phyloP scores from a whole-genome alignment of 2,113 vertebrate genomes.

The Pica pica region DNA sequence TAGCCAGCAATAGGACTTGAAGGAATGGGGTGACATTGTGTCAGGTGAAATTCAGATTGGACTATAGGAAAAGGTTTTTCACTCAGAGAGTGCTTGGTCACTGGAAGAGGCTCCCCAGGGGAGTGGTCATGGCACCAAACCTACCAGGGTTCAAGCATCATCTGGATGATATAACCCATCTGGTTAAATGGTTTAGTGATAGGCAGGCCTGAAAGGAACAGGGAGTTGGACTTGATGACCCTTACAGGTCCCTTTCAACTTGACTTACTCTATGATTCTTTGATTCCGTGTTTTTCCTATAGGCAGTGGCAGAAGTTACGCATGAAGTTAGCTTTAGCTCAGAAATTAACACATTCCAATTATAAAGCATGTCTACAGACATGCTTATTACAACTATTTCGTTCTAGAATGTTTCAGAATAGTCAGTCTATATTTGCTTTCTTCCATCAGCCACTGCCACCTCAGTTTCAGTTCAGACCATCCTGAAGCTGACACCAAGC shows the following conservation, averaged over 20 bases:
- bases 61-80: neutral
- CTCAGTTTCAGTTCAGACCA: neutral
- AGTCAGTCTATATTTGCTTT: neutral
- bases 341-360: neutral
- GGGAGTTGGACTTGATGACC: accelerated
- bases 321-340: neutral
- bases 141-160: neutral
- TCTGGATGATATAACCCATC: too few species aligned
- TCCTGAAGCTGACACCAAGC: neutral
- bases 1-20: accelerated
- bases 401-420: neutral
- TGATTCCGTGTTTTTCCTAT: neutral
- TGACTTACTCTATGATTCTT: neutral
- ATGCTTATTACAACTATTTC: neutral
- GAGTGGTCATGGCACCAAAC: neutral
- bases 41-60: neutral
- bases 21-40: neutral
- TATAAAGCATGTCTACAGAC: neutral
- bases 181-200: neutral
- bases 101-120: neutral
- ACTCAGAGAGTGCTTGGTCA: neutral
- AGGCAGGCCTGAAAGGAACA: neutral
- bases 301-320: neutral
- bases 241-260: neutral
- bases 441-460: neutral